A percentile compares a stretch with the other conserved stretches of the same genome.
Evolutionary conservation across 2,888 invertebrate genomes (phyloP).

Genomic region (Caenorhabditis sinica): DNA sequence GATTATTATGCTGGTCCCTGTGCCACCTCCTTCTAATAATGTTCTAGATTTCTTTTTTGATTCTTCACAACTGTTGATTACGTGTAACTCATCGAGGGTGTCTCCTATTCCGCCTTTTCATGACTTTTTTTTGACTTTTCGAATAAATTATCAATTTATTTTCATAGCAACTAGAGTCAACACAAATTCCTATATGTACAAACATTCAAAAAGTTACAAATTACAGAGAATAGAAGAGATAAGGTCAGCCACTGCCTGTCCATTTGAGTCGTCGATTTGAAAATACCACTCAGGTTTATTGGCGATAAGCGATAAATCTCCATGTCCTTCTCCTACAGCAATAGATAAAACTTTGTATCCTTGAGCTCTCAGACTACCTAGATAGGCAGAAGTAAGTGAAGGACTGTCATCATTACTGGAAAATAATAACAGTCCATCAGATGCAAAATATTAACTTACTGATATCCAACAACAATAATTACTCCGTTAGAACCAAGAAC

Average conservation of each 20-base stretch:
- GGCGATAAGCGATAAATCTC: conserved; percentile 17
- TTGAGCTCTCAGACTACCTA: conserved; percentile 14
- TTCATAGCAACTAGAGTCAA: too few species aligned
- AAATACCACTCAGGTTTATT: conserved; percentile 31
- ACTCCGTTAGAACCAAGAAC: conserved; percentile 1
- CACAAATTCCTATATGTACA: not conserved
- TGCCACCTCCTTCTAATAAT: conserved; percentile 56
- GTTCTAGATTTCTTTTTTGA: not conserved
- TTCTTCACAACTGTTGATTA: conserved; percentile 21
- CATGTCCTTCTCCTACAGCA: conserved; percentile 12
- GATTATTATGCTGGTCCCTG: conserved; percentile 67
- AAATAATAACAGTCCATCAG: not conserved
- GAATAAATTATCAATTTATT: too few species aligned
- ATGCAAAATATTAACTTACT: not conserved
- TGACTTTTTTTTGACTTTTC: not conserved
- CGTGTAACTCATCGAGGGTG: conserved; percentile 58
- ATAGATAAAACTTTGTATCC: conserved; percentile 34
- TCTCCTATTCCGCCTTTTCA: conserved; percentile 51
- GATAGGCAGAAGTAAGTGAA: not conserved
- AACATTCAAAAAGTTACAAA: not conserved
- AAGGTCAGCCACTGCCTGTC: conserved; percentile 28
- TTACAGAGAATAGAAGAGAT: conserved; percentile 51
- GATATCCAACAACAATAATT: conserved; percentile 37
- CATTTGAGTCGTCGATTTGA: conserved; percentile 16
- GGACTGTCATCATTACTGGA: conserved; percentile 24